Base-by-base conservation (phyloP, 2,113 vertebrate genomes). In the Lanius collurio region DNA sequence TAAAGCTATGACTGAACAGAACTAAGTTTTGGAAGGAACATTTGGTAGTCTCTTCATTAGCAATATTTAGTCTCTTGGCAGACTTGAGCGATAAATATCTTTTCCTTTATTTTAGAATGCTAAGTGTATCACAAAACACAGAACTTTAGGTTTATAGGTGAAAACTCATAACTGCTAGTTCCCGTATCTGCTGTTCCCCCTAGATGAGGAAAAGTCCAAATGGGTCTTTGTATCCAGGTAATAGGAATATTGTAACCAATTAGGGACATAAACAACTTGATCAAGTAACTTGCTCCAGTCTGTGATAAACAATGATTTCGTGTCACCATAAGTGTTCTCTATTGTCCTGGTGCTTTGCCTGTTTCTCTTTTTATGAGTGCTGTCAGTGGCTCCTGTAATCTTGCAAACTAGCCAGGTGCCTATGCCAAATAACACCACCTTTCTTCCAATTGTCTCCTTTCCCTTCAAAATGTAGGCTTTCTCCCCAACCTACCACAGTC, bases 91-190 rank as follows among this genome's bases (percentile, higher is more conserved):
- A 80, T 49, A 50, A 87, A 33, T 33, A 26, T 55, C 7, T 65
- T 75, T 90, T 57, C 33, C 7, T 5, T 60, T 85, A 81, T 55
- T 77, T 87, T 83, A 93, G 70, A 87, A 81, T 80, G n/a, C 65
- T 91, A 97, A 87, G 49, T 90, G 92, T 63, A 93, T 41, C n/a
- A 83, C 67, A 94, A 95, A 79, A 47, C 9, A 7, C 27, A 76
- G 42, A 67, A 90, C 31, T 90, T 74, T 9, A 56, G 37, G 44
- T 39, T 89, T 46, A 69, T 5, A 47, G 24, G 42, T 57, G 35
- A 93, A 70, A 95, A 52, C 21, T 11, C 4, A 1, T 41, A 78
- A 83, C 62, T 80, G 70, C 24, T 79, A 69, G 59, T 56, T 93
- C 39, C 63, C 79, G 63, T 47, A 63, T 41, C 33, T 35, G 13